These are phyloP conservation scores for Channa striata DNA, from an alignment of 2,797 vertebrate species.

Conservation along the genomic window DNA sequence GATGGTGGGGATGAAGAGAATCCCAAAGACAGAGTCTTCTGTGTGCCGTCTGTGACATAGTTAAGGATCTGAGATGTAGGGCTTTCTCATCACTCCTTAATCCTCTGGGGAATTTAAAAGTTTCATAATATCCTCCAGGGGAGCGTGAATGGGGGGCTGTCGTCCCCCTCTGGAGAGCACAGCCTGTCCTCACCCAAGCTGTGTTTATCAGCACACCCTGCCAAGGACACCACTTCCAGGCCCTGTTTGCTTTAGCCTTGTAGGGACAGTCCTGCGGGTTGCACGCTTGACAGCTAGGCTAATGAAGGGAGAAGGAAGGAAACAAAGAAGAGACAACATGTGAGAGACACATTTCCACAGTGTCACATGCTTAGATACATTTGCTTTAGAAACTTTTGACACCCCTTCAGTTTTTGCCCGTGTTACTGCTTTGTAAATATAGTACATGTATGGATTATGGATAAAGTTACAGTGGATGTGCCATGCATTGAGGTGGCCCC, in stretches of 20 bases:
- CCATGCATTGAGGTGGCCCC: no score
- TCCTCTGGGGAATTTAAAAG: constrained; percentile 68
- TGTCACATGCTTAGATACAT: no score
- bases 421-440: no score
- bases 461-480: no score
- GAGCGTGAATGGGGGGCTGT: constrained; percentile 33
- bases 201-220: constrained; percentile 63
- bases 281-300: constrained; percentile 33
- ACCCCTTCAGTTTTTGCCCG: no score
- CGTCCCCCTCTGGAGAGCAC: constrained; percentile 54
- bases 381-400: no score
- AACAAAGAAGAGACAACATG: constrained; percentile 6
- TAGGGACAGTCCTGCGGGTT: constrained; percentile 70
- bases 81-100: constrained; percentile 44
- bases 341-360: background rate
- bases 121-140: constrained; percentile 67
- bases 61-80: background rate
- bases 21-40: background rate
- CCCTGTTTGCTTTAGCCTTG: constrained; percentile 74
- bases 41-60: no score
- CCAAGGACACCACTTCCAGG: constrained; percentile 77
- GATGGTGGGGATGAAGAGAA: constrained; percentile 1
- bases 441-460: no score
- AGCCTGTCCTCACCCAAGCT: constrained; percentile 64
- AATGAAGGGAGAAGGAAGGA: background rate